Evolutionary conservation across 1,140 invertebrate species (phyloP).

Genomic region (Idris sp.): DNA sequence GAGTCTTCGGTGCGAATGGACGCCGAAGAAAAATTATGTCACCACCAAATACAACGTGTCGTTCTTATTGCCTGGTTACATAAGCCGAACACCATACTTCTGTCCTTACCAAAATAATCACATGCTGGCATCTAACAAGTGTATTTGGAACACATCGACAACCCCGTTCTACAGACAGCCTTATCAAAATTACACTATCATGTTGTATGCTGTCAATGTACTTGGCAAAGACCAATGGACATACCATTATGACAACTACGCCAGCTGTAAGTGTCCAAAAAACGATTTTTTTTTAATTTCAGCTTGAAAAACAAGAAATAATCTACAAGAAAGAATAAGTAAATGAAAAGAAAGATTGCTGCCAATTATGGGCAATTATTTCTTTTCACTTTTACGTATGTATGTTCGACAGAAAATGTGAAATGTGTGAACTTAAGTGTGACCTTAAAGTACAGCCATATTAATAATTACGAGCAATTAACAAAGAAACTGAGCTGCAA

Average conservation of each 20-base stretch:
- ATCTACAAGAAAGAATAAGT: too few relatives aligned
- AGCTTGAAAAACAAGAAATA: too few relatives aligned
- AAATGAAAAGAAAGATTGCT: too few relatives aligned
- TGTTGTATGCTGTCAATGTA: constrained; percentile 78
- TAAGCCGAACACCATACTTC: constrained; percentile 65
- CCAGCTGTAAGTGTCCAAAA: constrained; percentile 75
- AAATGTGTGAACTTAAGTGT: too few relatives aligned
- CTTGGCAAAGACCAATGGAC: constrained; percentile 78
- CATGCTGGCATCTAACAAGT: constrained; percentile 65
- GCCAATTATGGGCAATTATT: too few relatives aligned
- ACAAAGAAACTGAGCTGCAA: constrained; percentile 1
- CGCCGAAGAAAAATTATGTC: constrained; percentile 77
- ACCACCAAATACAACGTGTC: constrained; percentile 79
- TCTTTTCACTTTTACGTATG: too few relatives aligned
- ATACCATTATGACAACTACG: constrained; percentile 81
- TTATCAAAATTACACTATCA: constrained; percentile 80
- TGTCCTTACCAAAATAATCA: constrained; percentile 67
- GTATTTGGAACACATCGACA: constrained; percentile 80
- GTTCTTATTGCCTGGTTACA: constrained; percentile 75
- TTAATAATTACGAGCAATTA: constrained; percentile 4
- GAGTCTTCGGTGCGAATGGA: constrained; percentile 83
- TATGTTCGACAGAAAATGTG: too few relatives aligned
- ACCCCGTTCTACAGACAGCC: constrained; percentile 81
- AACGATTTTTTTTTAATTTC: too few relatives aligned
- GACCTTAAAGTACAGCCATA: background rate